Conservation (phyloP, 2,888 invertebrate genomes). For the Drosophila imparisetae region DNA sequence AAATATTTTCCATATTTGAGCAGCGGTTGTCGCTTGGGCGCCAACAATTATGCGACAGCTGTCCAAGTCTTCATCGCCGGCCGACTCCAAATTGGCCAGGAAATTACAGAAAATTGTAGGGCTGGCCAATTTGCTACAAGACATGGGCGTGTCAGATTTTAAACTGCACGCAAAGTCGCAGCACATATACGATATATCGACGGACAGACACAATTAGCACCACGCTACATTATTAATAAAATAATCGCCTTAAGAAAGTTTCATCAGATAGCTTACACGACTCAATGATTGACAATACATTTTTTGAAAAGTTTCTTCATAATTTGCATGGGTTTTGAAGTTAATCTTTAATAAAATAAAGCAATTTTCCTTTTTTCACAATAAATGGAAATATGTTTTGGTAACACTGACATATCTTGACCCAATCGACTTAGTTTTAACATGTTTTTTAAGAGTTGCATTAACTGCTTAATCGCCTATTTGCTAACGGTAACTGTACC, state of each 20-base stretch:
- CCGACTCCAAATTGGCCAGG: slow-evolving; percentile 45
- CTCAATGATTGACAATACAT: neutral
- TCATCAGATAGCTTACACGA: neutral
- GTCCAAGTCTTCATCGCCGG: slow-evolving; percentile 13
- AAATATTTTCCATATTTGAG: slow-evolving; percentile 69
- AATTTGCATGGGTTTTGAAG: neutral
- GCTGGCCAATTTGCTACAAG: slow-evolving; percentile 41
- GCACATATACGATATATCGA: slow-evolving; percentile 12
- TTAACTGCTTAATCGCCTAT: neutral
- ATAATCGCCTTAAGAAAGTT: neutral
- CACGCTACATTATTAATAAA: slow-evolving; percentile 18
- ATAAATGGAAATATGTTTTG: neutral
- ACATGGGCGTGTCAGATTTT: slow-evolving; percentile 57
- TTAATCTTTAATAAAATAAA: neutral
- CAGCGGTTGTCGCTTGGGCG: slow-evolving; percentile 51
- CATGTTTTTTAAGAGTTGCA: neutral
- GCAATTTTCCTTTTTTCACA: neutral
- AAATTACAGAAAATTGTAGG: slow-evolving; percentile 68
- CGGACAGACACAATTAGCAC: slow-evolving; percentile 35
- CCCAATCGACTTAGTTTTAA: neutral
- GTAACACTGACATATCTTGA: neutral
- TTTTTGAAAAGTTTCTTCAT: neutral
- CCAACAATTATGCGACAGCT: slow-evolving; percentile 61
- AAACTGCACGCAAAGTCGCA: slow-evolving; percentile 43
- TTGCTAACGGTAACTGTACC: slow-evolving; percentile 17